Conservation (phyloP, 2,888 invertebrate species). For the Yponomeuta malinellus region DNA sequence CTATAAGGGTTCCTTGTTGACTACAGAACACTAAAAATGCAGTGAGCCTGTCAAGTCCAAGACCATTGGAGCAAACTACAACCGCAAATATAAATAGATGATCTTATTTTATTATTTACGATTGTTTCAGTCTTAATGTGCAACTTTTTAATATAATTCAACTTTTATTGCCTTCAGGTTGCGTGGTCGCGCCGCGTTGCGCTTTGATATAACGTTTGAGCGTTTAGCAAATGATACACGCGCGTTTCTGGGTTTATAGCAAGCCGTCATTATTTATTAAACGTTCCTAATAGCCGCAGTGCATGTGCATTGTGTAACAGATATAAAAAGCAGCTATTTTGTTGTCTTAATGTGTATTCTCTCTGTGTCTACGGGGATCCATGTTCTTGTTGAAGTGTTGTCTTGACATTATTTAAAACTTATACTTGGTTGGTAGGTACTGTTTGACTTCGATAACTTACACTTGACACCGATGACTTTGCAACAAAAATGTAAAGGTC, state of each 20-base stretch:
- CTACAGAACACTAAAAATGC: too few relatives aligned
- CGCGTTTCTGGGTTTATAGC: conserved; percentile 52
- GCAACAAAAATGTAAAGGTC: too few relatives aligned
- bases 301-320: conserved; percentile 1
- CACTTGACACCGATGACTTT: too few relatives aligned
- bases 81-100: conserved; percentile 63
- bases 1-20: too few relatives aligned
- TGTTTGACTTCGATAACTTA: too few relatives aligned
- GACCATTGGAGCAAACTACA: conserved; percentile 25
- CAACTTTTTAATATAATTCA: conserved; percentile 69
- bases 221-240: conserved; percentile 17
- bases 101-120: conserved; percentile 68
- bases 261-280: conserved; percentile 34
- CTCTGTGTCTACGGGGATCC: too few relatives aligned
- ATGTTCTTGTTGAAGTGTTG: too few relatives aligned
- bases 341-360: not conserved
- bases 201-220: conserved; percentile 5
- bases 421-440: too few relatives aligned
- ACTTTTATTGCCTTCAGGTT: conserved; percentile 49
- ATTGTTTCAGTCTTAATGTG: conserved; percentile 63
- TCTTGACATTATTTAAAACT: too few relatives aligned
- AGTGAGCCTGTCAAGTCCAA: conserved; percentile 28
- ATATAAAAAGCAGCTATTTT: not conserved
- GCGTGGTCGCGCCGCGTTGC: conserved; percentile 17
- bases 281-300: not conserved